Evolutionary conservation across 1,140 invertebrate genomes (phyloP).

Genomic region (Plectrocnemia conspersa): DNA sequence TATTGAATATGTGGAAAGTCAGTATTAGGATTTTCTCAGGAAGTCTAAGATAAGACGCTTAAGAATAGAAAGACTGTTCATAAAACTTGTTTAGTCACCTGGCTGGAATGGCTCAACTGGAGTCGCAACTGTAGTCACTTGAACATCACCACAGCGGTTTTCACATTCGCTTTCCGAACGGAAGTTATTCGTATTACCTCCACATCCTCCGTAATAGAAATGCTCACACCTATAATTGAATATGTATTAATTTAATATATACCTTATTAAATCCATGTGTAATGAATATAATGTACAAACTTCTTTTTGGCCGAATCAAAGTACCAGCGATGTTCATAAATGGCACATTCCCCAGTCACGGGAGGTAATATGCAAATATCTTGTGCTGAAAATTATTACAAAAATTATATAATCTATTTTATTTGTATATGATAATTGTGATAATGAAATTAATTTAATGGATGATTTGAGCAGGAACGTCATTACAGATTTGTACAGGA

Average conservation of each 20-base stretch:
- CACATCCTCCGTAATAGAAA: slow-evolving; percentile 81
- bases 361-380: slow-evolving; percentile 73
- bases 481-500: too few species aligned
- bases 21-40: too few species aligned
- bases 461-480: too few species aligned
- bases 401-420: too few species aligned
- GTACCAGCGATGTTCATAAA: slow-evolving; percentile 77
- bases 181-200: slow-evolving; percentile 83
- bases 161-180: slow-evolving; percentile 64
- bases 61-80: too few species aligned
- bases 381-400: slow-evolving; percentile 52
- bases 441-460: too few species aligned
- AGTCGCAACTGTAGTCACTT: slow-evolving; percentile 37
- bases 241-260: background rate
- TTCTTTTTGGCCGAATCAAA: slow-evolving; percentile 62
- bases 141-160: slow-evolving; percentile 56
- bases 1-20: too few species aligned
- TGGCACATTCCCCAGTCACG: slow-evolving; percentile 70
- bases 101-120: slow-evolving; percentile 29
- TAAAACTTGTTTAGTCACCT: slow-evolving; percentile 24
- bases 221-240: slow-evolving; percentile 52
- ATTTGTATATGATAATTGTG: too few species aligned
- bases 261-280: background rate
- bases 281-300: slow-evolving; percentile 24
- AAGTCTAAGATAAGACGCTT: too few species aligned